Evolutionary conservation across 2,113 vertebrate species (phyloP).

Genomic region (Pachypanchax playfairii): DNA sequence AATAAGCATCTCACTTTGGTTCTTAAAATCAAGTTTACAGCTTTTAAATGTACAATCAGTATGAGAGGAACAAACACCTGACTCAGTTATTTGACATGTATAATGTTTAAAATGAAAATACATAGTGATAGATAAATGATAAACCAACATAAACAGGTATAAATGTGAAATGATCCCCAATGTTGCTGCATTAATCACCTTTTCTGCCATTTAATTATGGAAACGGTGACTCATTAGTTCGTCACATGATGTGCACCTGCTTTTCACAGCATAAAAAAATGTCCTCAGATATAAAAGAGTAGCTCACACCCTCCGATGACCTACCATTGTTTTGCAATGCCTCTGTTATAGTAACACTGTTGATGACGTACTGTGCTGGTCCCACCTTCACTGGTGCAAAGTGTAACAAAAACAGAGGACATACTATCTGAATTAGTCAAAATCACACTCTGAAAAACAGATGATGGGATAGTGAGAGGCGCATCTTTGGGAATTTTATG

Average conservation of each 20-base stretch:
- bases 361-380: constrained; percentile 36
- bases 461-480: background rate
- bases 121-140: too few species aligned
- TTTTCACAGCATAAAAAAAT: constrained; percentile 7
- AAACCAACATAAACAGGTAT: too few species aligned
- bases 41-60: too few species aligned
- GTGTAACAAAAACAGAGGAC: constrained; percentile 24
- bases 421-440: constrained; percentile 37
- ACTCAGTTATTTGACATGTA: too few species aligned
- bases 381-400: constrained; percentile 23
- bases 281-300: background rate
- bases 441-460: background rate
- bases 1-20: background rate
- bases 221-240: constrained; percentile 39
- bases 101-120: too few species aligned
- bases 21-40: background rate
- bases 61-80: too few species aligned
- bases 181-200: background rate
- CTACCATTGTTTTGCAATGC: constrained; percentile 23
- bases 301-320: constrained; percentile 45
- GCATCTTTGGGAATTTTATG: background rate
- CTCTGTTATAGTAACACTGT: constrained; percentile 23
- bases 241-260: background rate
- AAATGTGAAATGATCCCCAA: background rate
- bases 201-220: constrained; percentile 6